Base-by-base conservation (phyloP, 2,113 vertebrate genomes). In the Paralichthys olivaceus region DNA sequence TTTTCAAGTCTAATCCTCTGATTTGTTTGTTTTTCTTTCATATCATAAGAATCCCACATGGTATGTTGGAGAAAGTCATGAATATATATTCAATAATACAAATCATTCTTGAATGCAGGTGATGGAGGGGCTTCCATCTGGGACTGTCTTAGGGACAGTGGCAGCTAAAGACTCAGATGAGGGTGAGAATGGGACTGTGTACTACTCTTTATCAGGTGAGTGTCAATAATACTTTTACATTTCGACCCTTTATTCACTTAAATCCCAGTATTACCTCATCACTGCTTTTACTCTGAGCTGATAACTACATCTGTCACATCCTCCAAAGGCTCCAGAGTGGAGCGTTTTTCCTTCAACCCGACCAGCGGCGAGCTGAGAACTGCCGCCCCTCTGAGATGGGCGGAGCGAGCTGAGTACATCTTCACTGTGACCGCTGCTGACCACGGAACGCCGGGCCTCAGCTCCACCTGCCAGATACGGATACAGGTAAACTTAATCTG, bases 161-260 rank as follows among this genome's bases (percentile, higher is more conserved):
- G 94, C 95, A 32, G 98, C 98, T 76, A 98, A 96, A 89, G 98
- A 99, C 77, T 95, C 96, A 0, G 98, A 99, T 0, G 97, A 98
- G 69, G 97, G 97, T 12, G 98, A 99, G 90, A 99, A 99, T 0
- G 96, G 97, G 20, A 99, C 98, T 5, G 77, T 99, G 63, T 86
- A 89, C 69, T 99, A 97, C 92, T 95, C 94, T 0, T 83, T 99
- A 72, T 95, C 92, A 89, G 98, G 98, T 97, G 91, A 6, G 72
- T 47, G 17, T 53, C 11, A 1, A 11, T 11, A 37, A 37, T 32
- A 51, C 63, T 51, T 60, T 54, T 45, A 22, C 8, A 43, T 13
- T 28, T 20, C 12, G 11, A 69, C 26, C 7, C 11, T 34, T 7
- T 28, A 2, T 37, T 13, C 3, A 28, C 12, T 20, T 17, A 15